These are phyloP conservation scores for Oncorhynchus mykiss DNA, from an alignment of 2,113 vertebrate species.

Conservation along the genomic window DNA sequence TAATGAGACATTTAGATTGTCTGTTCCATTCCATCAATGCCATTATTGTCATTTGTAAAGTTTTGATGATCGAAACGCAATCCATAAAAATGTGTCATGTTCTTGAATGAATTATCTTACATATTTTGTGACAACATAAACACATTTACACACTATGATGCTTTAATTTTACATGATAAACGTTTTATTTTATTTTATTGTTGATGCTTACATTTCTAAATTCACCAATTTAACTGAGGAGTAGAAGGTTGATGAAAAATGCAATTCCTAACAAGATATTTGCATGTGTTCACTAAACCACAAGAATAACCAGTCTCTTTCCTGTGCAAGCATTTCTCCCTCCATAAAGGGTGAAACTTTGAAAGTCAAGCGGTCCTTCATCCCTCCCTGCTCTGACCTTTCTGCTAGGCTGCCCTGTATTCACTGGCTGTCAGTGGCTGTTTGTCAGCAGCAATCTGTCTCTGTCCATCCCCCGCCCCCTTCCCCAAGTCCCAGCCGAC, in stretches of 20 bases:
- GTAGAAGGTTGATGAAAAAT: no score
- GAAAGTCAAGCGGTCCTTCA: conserved; percentile 88
- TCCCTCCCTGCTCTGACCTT: conserved; percentile 84
- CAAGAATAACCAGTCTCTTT: neutral
- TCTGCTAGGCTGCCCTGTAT: conserved; percentile 86
- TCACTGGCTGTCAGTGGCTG: conserved; percentile 84
- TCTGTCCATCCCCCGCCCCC: conserved; percentile 78
- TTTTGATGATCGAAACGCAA: no score
- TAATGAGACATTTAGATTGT: no score
- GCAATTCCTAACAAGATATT: neutral
- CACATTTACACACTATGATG: no score
- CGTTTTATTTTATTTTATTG: no score
- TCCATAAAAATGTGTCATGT: no score
- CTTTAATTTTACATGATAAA: no score
- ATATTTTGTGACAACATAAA: no score
- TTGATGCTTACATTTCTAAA: neutral
- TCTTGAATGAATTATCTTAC: no score
- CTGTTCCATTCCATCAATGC: no score
- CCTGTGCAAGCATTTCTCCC: neutral
- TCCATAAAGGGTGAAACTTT: conserved; percentile 76
- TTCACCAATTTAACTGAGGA: neutral
- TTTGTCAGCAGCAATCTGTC: conserved; percentile 86
- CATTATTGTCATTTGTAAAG: no score
- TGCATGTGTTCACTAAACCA: neutral
- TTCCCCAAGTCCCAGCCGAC: conserved; percentile 78